Evolutionary conservation across 2,113 vertebrate genomes (phyloP).

Genomic region (Macroglossus sobrinus): DNA sequence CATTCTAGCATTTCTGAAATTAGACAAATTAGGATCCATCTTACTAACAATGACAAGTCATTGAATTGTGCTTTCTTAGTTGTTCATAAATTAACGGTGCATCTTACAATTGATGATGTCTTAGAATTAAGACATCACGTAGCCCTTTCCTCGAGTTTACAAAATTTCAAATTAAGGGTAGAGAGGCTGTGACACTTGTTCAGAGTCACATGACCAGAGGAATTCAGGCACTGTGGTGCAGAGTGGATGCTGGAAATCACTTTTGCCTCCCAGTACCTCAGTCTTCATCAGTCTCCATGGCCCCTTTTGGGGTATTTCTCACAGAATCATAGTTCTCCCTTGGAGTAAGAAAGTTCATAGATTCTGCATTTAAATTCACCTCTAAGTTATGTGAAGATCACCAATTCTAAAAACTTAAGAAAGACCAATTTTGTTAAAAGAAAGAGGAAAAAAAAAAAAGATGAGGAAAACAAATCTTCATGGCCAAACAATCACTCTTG

Average conservation of each 20-base stretch:
- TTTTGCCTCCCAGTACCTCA: neutral
- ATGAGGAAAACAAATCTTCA: rapidly evolving
- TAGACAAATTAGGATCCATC: neutral
- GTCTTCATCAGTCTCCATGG: neutral
- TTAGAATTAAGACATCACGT: neutral
- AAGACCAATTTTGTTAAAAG: neutral
- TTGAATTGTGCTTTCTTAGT: neutral
- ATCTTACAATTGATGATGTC: neutral
- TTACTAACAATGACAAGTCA: neutral
- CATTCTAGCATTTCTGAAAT: neutral
- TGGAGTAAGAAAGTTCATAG: neutral
- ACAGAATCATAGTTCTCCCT: neutral
- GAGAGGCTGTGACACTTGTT: neutral
- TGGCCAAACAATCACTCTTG: neutral
- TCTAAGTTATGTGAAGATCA: neutral
- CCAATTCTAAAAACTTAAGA: neutral
- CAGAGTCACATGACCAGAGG: neutral
- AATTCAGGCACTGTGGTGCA: no score
- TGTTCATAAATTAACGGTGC: neutral
- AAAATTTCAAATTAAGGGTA: neutral
- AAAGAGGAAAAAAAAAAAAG: neutral
- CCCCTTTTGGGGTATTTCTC: neutral
- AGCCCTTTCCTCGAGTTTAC: neutral
- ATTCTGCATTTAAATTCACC: neutral
- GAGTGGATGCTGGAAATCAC: neutral